These are phyloP conservation scores for Dendrolimus kikuchii DNA, from an alignment of 1,140 invertebrate genomes.

Conservation along the genomic window DNA sequence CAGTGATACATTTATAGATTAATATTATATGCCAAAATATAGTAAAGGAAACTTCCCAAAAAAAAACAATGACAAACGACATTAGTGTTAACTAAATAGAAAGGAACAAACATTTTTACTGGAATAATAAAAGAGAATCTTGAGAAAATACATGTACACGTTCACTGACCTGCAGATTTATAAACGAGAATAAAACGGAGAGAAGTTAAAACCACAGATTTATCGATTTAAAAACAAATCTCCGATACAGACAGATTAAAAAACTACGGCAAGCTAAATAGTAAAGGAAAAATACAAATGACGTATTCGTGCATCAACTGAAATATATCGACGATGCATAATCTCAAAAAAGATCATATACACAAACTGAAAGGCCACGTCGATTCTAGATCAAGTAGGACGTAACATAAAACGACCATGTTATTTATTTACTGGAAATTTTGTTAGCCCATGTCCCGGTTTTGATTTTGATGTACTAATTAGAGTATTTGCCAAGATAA, in stretches of 20 bases:
- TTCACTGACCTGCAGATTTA: too few species aligned
- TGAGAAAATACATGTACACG: too few species aligned
- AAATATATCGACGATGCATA: slow-evolving; percentile 6
- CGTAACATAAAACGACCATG: not conserved
- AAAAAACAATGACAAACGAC: too few species aligned
- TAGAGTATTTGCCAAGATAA: not conserved
- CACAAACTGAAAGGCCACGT: slow-evolving; percentile 5
- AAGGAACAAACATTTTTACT: too few species aligned
- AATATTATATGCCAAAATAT: too few species aligned
- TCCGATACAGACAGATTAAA: not conserved
- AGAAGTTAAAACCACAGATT: too few species aligned
- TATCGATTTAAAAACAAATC: too few species aligned
- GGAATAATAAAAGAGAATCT: too few species aligned
- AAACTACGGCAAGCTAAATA: not conserved
- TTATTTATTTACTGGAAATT: slow-evolving; percentile 4
- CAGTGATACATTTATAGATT: too few species aligned
- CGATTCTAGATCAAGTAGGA: not conserved
- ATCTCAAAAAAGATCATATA: slow-evolving; percentile 4
- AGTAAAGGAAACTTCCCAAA: too few species aligned
- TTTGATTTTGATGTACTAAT: slow-evolving; percentile 4
- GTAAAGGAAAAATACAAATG: slow-evolving; percentile 3
- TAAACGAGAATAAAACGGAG: too few species aligned
- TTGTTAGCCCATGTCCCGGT: slow-evolving; percentile 3
- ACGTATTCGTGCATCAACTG: slow-evolving; percentile 5
- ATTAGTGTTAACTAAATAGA: too few species aligned